Conservation (phyloP, 2,888 invertebrate genomes). For the Sesamia inferens region DNA sequence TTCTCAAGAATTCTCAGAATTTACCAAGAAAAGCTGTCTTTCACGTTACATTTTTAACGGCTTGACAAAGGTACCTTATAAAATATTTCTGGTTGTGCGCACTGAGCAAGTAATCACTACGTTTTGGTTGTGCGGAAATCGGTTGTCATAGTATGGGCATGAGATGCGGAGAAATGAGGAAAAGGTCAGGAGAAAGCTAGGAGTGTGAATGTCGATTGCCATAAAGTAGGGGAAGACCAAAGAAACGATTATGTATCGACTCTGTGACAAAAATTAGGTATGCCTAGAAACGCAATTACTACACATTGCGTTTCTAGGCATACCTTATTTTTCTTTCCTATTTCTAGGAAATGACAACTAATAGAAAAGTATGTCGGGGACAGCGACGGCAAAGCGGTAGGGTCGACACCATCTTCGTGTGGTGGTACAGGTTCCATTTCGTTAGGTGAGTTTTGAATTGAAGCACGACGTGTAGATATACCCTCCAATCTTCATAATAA, state of each 20-base stretch:
- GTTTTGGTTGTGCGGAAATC: not conserved
- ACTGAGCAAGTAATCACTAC: no score
- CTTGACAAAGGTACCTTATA: not conserved
- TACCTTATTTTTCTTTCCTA: no score
- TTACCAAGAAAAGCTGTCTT: not conserved
- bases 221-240: not conserved
- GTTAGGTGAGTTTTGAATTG: no score
- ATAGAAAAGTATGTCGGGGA: not conserved
- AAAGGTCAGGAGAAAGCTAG: not conserved
- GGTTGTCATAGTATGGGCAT: not conserved
- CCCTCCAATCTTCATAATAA: no score
- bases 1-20: no score
- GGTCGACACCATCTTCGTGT: no score
- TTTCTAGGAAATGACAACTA: not conserved
- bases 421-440: no score
- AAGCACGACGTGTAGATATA: no score
- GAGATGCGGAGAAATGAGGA: not conserved
- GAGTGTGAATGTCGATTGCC: not conserved
- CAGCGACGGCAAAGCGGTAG: no score
- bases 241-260: not conserved
- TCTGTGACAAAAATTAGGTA: not conserved
- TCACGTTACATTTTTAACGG: not conserved
- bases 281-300: not conserved
- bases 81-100: not conserved
- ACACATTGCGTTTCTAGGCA: no score